phyloP scores from a whole-genome alignment of 1,140 invertebrate species.

The Copidosoma floridanum region DNA sequence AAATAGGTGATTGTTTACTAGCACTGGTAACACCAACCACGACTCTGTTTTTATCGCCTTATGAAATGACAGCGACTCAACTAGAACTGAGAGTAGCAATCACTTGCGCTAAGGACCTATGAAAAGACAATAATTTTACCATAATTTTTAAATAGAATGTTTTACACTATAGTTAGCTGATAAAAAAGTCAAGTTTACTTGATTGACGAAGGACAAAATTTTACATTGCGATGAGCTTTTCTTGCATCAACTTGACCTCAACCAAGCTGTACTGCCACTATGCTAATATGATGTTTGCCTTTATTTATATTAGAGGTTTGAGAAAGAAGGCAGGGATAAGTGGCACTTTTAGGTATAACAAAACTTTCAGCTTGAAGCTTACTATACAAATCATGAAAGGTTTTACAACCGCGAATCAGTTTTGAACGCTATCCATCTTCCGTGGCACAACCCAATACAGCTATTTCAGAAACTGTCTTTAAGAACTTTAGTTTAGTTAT shows the following conservation, averaged over 20 bases:
- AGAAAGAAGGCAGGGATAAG: constrained; percentile 23
- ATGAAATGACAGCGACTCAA: too few species aligned
- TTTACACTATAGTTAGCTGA: too few species aligned
- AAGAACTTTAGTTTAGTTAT: constrained; percentile 21
- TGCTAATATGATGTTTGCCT: constrained; percentile 23
- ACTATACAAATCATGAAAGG: constrained; percentile 27
- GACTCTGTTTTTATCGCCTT: constrained; percentile 6
- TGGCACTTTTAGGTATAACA: constrained; percentile 19
- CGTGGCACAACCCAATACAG: constrained; percentile 23
- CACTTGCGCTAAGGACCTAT: too few species aligned
- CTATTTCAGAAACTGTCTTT: constrained; percentile 28
- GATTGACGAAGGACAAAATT: constrained; percentile 21
- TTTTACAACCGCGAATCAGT: constrained; percentile 26
- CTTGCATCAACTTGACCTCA: constrained; percentile 10
- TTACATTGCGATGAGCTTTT: constrained; percentile 12
- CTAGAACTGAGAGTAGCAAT: too few species aligned
- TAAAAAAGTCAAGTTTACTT: too few species aligned
- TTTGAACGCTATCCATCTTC: constrained; percentile 27
- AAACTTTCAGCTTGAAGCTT: constrained; percentile 12
- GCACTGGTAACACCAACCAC: too few species aligned
- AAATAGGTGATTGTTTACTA: too few species aligned
- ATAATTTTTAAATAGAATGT: not conserved
- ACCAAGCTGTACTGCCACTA: constrained; percentile 19
- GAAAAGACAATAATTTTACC: too few species aligned
- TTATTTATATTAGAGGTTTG: constrained; percentile 4